phyloP scores from a whole-genome alignment of 2,797 vertebrate genomes.

The Scarus forsteni region DNA sequence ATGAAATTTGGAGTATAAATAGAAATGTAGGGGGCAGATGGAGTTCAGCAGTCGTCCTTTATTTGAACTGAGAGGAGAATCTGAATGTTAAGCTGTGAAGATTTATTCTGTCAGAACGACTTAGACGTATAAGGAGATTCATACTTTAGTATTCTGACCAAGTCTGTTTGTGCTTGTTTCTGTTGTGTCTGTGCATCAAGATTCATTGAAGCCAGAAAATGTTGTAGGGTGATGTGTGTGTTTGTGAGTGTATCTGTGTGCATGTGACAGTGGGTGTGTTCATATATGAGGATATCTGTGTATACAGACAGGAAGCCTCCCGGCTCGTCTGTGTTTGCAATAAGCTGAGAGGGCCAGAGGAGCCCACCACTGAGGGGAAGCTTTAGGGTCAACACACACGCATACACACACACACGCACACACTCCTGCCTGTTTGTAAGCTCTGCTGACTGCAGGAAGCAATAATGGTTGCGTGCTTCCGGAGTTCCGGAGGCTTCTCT shows the following conservation, averaged over 20 bases:
- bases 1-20: slow-evolving; percentile 47
- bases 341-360: slow-evolving; percentile 58
- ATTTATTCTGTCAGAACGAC: slow-evolving; percentile 15
- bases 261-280: slow-evolving; percentile 22
- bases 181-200: neutral
- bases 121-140: slow-evolving; percentile 3
- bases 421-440: slow-evolving; percentile 67
- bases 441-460: slow-evolving; percentile 80
- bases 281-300: slow-evolving; percentile 30
- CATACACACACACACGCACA: slow-evolving; percentile 14
- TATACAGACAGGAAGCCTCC: slow-evolving; percentile 62
- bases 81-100: slow-evolving; percentile 29
- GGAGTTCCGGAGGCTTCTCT: slow-evolving; percentile 75
- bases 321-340: slow-evolving; percentile 72
- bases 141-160: neutral
- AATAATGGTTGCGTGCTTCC: slow-evolving; percentile 79
- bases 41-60: slow-evolving; percentile 35
- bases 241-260: neutral
- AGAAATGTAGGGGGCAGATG: slow-evolving; percentile 36
- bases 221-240: neutral
- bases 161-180: neutral
- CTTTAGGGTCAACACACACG: slow-evolving; percentile 59
- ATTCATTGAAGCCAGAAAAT: neutral
- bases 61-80: slow-evolving; percentile 4
- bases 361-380: slow-evolving; percentile 64